These are phyloP conservation scores for Silurus glanis DNA, from an alignment of 2,113 vertebrate species.

Conservation along the genomic window DNA sequence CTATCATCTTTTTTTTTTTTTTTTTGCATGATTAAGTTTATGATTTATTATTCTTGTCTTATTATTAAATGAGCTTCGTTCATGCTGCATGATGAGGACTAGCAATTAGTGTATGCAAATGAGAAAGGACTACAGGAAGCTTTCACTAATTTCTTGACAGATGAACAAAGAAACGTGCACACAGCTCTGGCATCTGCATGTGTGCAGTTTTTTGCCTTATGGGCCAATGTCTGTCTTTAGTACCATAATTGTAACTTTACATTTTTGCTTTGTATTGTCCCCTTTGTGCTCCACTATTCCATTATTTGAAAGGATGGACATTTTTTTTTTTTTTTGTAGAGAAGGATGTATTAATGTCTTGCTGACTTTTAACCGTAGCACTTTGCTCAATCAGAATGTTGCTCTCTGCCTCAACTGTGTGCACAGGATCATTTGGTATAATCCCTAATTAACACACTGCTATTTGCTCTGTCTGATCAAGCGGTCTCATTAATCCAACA, in stretches of 20 bases:
- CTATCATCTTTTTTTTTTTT: constrained; percentile 31
- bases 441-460: constrained; percentile 78
- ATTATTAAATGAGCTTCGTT: constrained; percentile 59
- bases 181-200: constrained; percentile 20
- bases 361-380: constrained; percentile 38
- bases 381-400: constrained; percentile 49
- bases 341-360: constrained; percentile 18
- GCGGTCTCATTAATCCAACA: constrained; percentile 73
- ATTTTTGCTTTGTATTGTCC: neutral
- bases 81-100: constrained; percentile 54
- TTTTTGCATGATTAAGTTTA: constrained; percentile 49
- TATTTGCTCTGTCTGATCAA: constrained; percentile 77
- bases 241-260: neutral
- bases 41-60: constrained; percentile 61
- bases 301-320: neutral
- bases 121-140: constrained; percentile 49
- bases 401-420: constrained; percentile 64
- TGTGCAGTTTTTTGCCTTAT: constrained; percentile 12
- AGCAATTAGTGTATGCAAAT: constrained; percentile 64
- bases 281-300: neutral
- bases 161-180: constrained; percentile 54
- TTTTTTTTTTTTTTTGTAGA: neutral
- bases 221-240: constrained; percentile 12
- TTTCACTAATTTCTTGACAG: constrained; percentile 56
- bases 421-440: constrained; percentile 67